A percentile compares a stretch with the other conserved stretches of the same genome.
Conservation (phyloP, 2,888 invertebrate genomes). For the Nomada hirtipes region DNA sequence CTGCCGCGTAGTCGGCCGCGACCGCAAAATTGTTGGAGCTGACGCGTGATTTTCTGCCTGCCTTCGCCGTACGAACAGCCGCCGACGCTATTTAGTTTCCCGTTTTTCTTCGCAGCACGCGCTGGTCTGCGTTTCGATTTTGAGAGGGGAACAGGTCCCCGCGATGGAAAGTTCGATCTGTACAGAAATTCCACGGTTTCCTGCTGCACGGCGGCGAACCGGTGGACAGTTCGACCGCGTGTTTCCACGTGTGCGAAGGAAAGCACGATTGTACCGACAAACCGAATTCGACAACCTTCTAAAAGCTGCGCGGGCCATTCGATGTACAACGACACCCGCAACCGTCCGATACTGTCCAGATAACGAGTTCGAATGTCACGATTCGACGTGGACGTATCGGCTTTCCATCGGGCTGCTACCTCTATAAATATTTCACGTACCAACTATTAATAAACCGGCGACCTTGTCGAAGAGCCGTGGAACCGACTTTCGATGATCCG, state of each 20-base stretch:
- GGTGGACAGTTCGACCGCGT: background rate
- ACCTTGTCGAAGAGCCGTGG: conserved; percentile 34
- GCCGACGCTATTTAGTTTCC: conserved; percentile 41
- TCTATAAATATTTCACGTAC: conserved; percentile 37
- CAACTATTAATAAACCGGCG: conserved; percentile 44
- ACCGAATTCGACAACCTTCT: background rate
- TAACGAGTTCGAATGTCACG: conserved; percentile 16
- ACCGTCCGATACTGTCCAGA: conserved; percentile 8
- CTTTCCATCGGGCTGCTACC: conserved; percentile 26
- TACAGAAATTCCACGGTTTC: too few relatives aligned
- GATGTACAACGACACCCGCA: conserved; percentile 2
- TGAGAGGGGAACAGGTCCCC: background rate
- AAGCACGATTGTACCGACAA: background rate
- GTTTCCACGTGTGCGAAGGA: background rate
- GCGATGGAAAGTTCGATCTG: background rate
- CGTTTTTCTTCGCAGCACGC: conserved; percentile 46
- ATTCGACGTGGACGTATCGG: conserved; percentile 12
- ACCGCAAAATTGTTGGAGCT: conserved; percentile 63
- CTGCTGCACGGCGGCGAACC: too few relatives aligned
- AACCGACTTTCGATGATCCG: background rate
- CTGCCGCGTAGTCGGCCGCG: conserved; percentile 33
- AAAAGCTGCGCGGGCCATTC: conserved; percentile 2
- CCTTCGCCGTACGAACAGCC: conserved; percentile 36
- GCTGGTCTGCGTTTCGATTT: conserved; percentile 41
- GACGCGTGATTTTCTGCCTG: conserved; percentile 62